Evolutionary conservation across 2,888 invertebrate genomes (phyloP).

Genomic region (Lycocerus yunnanus): DNA sequence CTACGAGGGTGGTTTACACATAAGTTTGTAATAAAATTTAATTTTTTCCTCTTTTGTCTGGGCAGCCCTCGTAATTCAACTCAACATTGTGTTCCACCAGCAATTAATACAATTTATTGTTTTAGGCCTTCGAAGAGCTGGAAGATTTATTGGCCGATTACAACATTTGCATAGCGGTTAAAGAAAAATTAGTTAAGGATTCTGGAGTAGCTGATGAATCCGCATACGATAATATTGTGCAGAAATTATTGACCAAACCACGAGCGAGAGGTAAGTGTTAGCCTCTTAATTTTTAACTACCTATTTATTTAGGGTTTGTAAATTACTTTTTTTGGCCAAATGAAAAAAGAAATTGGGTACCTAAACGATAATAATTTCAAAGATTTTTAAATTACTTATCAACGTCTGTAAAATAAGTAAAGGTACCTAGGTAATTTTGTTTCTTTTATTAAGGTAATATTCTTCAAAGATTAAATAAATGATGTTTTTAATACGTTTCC

Average conservation of each 20-base stretch:
- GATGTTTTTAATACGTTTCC: not conserved
- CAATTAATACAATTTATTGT: slow-evolving; percentile 27
- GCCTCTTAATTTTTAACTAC: not conserved
- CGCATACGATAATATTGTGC: slow-evolving; percentile 87
- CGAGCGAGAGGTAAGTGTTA: slow-evolving; percentile 80
- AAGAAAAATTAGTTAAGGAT: slow-evolving; percentile 93
- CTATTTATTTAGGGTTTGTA: not conserved
- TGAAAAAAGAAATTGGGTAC: not conserved
- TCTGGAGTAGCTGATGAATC: slow-evolving; percentile 90
- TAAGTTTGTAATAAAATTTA: not conserved
- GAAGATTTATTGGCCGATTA: slow-evolving; percentile 82
- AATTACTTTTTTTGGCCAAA: no score
- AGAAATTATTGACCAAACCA: slow-evolving; percentile 81
- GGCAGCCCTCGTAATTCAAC: not conserved
- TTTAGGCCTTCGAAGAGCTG: slow-evolving; percentile 91
- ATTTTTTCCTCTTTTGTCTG: not conserved
- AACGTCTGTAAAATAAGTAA: not conserved
- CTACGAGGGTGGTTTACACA: not conserved
- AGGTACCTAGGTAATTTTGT: not conserved
- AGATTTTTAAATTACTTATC: no score
- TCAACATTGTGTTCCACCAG: not conserved
- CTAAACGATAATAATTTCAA: not conserved
- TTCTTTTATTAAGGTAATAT: not conserved
- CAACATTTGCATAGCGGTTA: slow-evolving; percentile 91
- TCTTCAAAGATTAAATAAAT: not conserved